Percentiles rank a stretch among this genome's conserved stretches.
Evolutionary conservation across 2,797 vertebrate species (phyloP).

Genomic region (Epinephelus malabaricus): DNA sequence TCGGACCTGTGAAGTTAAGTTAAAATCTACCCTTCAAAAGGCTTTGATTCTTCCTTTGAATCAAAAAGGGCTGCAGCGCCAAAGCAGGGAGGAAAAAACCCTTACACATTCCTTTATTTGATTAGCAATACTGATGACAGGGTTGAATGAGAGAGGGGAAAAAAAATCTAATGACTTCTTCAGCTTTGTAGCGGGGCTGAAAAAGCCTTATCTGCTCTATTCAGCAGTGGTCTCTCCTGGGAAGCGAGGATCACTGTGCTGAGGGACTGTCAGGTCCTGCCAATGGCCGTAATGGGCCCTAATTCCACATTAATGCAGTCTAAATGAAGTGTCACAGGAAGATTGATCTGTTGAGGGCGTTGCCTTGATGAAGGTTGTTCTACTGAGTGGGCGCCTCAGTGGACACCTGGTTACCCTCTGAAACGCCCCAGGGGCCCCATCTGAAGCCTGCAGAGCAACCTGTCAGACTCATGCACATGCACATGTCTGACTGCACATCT

Average conservation of each 20-base stretch:
- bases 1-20: conserved; percentile 48
- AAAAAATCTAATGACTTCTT: conserved; percentile 82
- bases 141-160: conserved; percentile 68
- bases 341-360: conserved; percentile 93
- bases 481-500: conserved; percentile 11
- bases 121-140: conserved; percentile 86
- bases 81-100: conserved; percentile 63
- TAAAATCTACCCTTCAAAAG: conserved; percentile 70
- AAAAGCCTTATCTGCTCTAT: conserved; percentile 86
- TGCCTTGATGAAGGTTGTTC: conserved; percentile 89
- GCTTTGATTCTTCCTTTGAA: conserved; percentile 64
- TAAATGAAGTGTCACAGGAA: conserved; percentile 97
- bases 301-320: conserved; percentile 98
- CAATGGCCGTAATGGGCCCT: conserved; percentile 93
- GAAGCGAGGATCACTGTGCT: conserved; percentile 84
- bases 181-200: conserved; percentile 73
- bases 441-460: conserved; percentile 70
- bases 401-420: conserved; percentile 85
- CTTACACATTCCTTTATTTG: conserved; percentile 84
- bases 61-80: conserved; percentile 38
- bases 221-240: conserved; percentile 83
- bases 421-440: conserved; percentile 82
- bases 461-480: conserved; percentile 48
- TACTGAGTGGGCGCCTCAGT: conserved; percentile 87
- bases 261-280: conserved; percentile 91